phyloP scores from a whole-genome alignment of 2,113 vertebrate species.

The Sardina pilchardus region DNA sequence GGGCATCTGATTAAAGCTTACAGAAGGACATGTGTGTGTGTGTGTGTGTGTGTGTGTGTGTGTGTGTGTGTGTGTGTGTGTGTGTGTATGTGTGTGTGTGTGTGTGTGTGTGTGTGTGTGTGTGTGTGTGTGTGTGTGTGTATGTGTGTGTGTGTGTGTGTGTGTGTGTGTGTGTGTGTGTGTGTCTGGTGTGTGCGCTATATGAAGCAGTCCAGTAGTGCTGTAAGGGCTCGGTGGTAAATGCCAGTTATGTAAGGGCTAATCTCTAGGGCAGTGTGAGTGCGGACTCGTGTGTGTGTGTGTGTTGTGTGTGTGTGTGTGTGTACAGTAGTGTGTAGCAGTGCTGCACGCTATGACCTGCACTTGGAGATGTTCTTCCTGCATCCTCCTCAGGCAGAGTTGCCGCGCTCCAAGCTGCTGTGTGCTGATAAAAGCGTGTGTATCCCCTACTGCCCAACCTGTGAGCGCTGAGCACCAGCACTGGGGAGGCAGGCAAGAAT shows the following conservation, averaged over 20 bases:
- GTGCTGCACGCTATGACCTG: background rate
- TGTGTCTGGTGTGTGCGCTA: background rate
- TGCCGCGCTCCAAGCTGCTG: background rate
- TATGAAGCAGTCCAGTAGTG: conserved; percentile 21
- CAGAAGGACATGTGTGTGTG: background rate
- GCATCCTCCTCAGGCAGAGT: background rate
- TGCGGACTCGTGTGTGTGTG: background rate
- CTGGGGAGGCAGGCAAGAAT: background rate
- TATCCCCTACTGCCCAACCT: background rate
- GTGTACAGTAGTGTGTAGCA: background rate
- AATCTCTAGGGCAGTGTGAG: background rate
- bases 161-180: background rate
- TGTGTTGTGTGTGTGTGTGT: conserved; percentile 1
- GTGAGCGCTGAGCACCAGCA: too few species aligned
- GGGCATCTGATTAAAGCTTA: background rate
- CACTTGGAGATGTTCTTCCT: background rate
- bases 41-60: background rate
- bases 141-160: background rate
- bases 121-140: background rate
- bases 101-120: background rate
- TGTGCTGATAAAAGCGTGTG: background rate
- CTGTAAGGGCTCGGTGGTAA: conserved; percentile 39
- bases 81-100: background rate
- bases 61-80: background rate
- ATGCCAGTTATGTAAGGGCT: conserved; percentile 62